phyloP scores from a whole-genome alignment of 2,888 invertebrate genomes.

The Helicoverpa assulta region DNA sequence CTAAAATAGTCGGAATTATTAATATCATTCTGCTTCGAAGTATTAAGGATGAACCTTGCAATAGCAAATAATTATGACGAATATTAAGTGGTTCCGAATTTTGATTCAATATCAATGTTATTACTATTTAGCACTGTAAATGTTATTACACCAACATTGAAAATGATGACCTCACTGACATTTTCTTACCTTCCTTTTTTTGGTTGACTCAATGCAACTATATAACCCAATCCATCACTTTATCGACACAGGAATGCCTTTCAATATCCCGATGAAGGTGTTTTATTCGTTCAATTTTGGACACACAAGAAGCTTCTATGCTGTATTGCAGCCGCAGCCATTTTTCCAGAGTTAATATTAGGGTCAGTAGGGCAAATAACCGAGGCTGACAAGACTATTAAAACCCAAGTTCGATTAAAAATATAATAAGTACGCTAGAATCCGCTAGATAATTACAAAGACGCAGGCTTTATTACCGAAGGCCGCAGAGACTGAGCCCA shows the following conservation, averaged over 20 bases:
- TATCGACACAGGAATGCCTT: no score
- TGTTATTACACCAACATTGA: no score
- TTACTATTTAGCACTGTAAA: not conserved
- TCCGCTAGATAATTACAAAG: not conserved
- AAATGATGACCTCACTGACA: not conserved
- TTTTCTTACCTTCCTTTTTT: not conserved
- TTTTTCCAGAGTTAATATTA: not conserved
- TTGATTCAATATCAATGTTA: conserved; percentile 15
- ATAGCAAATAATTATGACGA: not conserved
- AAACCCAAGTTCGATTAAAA: not conserved
- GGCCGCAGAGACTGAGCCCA: conserved; percentile 16
- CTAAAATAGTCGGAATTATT: not conserved
- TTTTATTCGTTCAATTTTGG: no score
- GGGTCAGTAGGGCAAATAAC: not conserved
- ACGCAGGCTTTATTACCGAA: not conserved
- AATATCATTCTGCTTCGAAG: conserved; percentile 1
- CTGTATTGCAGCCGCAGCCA: no score
- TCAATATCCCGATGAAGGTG: no score
- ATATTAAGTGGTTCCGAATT: conserved; percentile 18
- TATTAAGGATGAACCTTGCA: conserved; percentile 24
- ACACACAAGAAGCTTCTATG: no score
- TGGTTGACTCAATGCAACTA: not conserved
- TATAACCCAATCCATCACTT: not conserved
- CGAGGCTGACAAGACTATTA: not conserved
- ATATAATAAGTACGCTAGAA: not conserved